Evolutionary conservation across 2,888 invertebrate species (phyloP), one percentile per base, ranked within the genome.

Genomic region (Macaria liturata): DNA sequence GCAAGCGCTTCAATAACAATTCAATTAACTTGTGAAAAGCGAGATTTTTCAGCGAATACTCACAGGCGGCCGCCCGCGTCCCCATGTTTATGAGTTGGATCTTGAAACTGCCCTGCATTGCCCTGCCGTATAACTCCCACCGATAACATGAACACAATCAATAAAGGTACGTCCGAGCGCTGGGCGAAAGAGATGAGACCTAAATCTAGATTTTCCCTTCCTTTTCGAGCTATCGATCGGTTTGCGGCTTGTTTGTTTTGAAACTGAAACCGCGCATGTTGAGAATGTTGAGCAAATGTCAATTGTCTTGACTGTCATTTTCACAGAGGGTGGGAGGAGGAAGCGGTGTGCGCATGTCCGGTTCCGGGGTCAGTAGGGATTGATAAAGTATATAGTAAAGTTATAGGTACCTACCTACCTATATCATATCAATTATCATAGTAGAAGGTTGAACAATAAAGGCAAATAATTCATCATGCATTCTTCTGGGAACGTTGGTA

Each of bases 51-150:
- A 58, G 42, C 39, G 46, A 32, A 34, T 66, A 76, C 97, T 96
- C 94, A 97, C 97, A 98, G 86, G 97, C 97, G 84, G 97, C 97
- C 84, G 97, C 97, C 93, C 97, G 94, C 74, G 97, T 98, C 89
- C 97, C 97, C 97, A 97, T 97, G 91, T 95, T 96, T 90, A 94
- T 94, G 77, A 94, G 93, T 83, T 94, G 94, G 77, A 94, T 94
- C 92, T 92, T 94, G 89, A 94, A 94, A 86, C 94, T 94, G 88
- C 94, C 94, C 88, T 94, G 94, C 94, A 94, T 94, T 87, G 80
- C 82, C 79, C 74, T 79, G 83, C 76, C 75, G 81, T 76, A 75
- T 76, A 69, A 69, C 76, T 70, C 77, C 72, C 75, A 69, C 77
- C 72, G 74, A 73, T 75, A 75, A 65, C 78, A 80, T 73, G 62